phyloP scores from a whole-genome alignment of 2,888 invertebrate species.

The Drosophila yooni region DNA sequence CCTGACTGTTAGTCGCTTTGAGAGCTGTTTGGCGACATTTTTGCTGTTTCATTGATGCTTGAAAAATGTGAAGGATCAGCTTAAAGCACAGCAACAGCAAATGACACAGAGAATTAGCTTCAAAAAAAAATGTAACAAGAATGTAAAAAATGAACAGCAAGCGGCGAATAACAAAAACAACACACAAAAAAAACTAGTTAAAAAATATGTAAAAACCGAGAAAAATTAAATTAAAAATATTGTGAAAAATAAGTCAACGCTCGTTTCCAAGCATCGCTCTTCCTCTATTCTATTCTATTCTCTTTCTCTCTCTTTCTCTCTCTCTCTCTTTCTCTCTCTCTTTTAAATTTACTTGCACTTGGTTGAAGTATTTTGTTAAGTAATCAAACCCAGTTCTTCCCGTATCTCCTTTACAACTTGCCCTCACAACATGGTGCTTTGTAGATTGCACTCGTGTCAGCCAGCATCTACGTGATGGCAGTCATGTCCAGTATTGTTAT shows the following conservation, averaged over 20 bases:
- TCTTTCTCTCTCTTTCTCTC: not conserved
- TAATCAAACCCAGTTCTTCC: not conserved
- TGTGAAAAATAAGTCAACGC: slow-evolving; percentile 26
- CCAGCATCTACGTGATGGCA: not conserved
- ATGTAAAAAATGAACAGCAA: slow-evolving; percentile 53
- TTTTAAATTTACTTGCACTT: slow-evolving; percentile 59
- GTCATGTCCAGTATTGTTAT: not conserved
- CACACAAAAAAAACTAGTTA: not conserved
- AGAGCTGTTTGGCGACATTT: slow-evolving; percentile 38
- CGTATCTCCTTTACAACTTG: not conserved
- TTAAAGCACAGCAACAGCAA: slow-evolving; percentile 44
- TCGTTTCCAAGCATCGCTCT: slow-evolving; percentile 11
- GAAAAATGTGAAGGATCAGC: slow-evolving; percentile 45
- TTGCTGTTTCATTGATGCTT: slow-evolving; percentile 65
- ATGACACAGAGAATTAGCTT: slow-evolving; percentile 12
- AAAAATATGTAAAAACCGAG: not conserved
- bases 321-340: slow-evolving; percentile 9
- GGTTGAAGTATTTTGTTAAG: slow-evolving; percentile 20
- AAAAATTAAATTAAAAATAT: slow-evolving; percentile 12
- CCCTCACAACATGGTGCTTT: not conserved
- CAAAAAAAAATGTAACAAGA: slow-evolving; percentile 31
- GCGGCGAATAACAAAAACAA: slow-evolving; percentile 25
- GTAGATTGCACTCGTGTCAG: not conserved
- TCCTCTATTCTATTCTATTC: not conserved
- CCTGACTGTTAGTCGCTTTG: not conserved